Evolutionary conservation across 2,797 vertebrate genomes (phyloP).

Genomic region (Sebastes elongatus): DNA sequence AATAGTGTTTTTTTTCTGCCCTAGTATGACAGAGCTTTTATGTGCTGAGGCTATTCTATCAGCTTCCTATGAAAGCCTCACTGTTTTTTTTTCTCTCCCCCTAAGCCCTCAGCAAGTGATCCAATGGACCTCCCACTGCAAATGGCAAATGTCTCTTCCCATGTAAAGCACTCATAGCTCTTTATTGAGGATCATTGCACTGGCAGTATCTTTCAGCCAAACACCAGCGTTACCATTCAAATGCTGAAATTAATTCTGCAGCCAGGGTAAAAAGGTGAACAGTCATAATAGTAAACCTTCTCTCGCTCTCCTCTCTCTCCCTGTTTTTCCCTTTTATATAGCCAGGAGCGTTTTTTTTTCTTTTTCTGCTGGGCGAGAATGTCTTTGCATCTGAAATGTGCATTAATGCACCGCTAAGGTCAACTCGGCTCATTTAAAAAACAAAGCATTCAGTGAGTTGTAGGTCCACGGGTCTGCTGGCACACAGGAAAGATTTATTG

Average conservation of each 20-base stretch:
- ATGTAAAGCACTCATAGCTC: slow-evolving; percentile 68
- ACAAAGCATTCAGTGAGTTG: slow-evolving; percentile 67
- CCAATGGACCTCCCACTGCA: slow-evolving; percentile 60
- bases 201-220: slow-evolving; percentile 70
- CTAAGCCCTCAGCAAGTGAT: slow-evolving; percentile 52
- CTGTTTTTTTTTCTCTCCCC: neutral
- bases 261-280: slow-evolving; percentile 75
- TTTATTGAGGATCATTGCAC: slow-evolving; percentile 72
- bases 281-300: slow-evolving; percentile 65
- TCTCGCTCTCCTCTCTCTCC: slow-evolving; percentile 1
- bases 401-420: slow-evolving; percentile 70
- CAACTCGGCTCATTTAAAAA: slow-evolving; percentile 74
- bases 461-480: slow-evolving; percentile 55
- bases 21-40: slow-evolving; percentile 53
- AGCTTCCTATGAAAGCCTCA: slow-evolving; percentile 50
- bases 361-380: slow-evolving; percentile 33
- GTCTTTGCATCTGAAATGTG: slow-evolving; percentile 71
- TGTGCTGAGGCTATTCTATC: slow-evolving; percentile 57
- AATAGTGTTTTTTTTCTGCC: slow-evolving; percentile 30
- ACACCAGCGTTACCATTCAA: slow-evolving; percentile 74
- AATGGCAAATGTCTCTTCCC: slow-evolving; percentile 68
- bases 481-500: slow-evolving; percentile 75
- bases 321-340: slow-evolving; percentile 31
- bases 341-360: slow-evolving; percentile 38
- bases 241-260: slow-evolving; percentile 73